Evolutionary conservation across 2,797 vertebrate genomes (phyloP), one percentile per base, ranked within the genome.

Genomic region (Alouatta caraya): DNA sequence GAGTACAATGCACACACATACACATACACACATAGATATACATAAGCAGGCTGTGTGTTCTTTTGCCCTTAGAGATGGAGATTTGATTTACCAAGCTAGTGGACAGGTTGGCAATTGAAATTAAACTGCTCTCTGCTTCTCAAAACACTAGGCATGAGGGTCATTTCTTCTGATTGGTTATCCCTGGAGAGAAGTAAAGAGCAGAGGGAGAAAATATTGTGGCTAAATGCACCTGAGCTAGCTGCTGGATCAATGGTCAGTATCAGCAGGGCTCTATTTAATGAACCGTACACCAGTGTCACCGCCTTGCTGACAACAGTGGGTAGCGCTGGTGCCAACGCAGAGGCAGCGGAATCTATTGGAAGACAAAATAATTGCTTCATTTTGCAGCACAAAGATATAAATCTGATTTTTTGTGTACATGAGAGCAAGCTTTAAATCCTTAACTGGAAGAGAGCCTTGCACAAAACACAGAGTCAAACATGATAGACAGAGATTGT

Each of bases 211-310:
- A 97, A 92, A 97, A 81, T 26, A 83, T 22, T 46, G 97, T 67
- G 90, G 96, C 97, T 97, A 90, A 83, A 93, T 72, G 97, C 98
- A 97, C 98, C 98, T 75, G 97, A 87, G 98, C 97, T 30, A 81
- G 97, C 98, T 89, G 98, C 96, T 72, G 97, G 98, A 99, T 99
- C 99, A 99, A 99, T 98, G 98, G 98, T 95, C 97, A 88, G 98
- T 96, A 97, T 97, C 99, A 99, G 99, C 99, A 83, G 98, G 98
- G 97, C 98, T 98, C 98, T 94, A 83, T 90, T 98, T 99, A 99
- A 99, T 98, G 98, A 99, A 98, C 98, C 98, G 79, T 88, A 0
- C 96, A 90, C 96, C 96, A 76, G 98, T 76, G 15, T 97, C 98
- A 76, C 96, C 67, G 98, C 97, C 98, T 97, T 3, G 98, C 98